phyloP scores from a whole-genome alignment of 1,140 invertebrate genomes.

The Stegodyphus dumicola region DNA sequence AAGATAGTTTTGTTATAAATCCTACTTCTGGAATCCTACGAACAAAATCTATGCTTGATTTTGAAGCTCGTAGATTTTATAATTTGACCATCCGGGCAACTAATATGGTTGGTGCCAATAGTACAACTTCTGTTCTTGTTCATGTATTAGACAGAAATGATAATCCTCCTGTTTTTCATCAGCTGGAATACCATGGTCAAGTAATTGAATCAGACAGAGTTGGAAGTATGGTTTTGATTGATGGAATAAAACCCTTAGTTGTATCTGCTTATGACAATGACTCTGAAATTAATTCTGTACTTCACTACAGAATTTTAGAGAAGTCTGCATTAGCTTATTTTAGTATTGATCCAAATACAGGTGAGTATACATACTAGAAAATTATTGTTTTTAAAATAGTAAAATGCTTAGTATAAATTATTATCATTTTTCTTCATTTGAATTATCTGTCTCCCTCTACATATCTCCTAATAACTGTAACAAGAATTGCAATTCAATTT shows the following conservation, averaged over 20 bases:
- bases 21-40: slow-evolving; percentile 82
- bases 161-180: slow-evolving; percentile 82
- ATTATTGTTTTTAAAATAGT: neutral
- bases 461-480: too few relatives aligned
- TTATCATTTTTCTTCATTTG: neutral
- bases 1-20: slow-evolving; percentile 82
- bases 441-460: too few relatives aligned
- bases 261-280: slow-evolving; percentile 83
- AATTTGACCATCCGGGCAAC: slow-evolving; percentile 86
- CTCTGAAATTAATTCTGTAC: slow-evolving; percentile 82
- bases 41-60: slow-evolving; percentile 81
- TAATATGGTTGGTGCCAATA: slow-evolving; percentile 79
- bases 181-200: slow-evolving; percentile 76
- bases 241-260: slow-evolving; percentile 77
- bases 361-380: slow-evolving; percentile 61
- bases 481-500: too few relatives aligned
- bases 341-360: slow-evolving; percentile 87
- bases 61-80: slow-evolving; percentile 80
- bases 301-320: slow-evolving; percentile 88
- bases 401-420: neutral
- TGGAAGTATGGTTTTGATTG: slow-evolving; percentile 78
- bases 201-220: slow-evolving; percentile 79
- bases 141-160: slow-evolving; percentile 77
- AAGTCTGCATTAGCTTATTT: slow-evolving; percentile 79
- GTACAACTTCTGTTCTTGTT: slow-evolving; percentile 67